These are phyloP conservation scores for Drosophila vallismaia DNA, from an alignment of 2,888 invertebrate genomes.

Conservation along the genomic window DNA sequence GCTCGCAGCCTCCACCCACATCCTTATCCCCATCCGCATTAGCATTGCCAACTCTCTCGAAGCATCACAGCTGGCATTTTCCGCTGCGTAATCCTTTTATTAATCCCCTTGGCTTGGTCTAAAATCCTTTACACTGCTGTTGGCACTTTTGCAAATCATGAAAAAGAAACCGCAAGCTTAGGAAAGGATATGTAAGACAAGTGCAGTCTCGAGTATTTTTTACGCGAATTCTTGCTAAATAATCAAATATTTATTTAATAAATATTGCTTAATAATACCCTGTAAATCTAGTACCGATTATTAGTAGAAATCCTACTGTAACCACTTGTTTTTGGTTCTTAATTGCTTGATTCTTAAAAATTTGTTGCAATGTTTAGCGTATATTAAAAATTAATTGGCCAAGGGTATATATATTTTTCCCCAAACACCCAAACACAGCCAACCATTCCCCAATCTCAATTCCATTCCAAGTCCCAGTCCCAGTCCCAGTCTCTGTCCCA, in stretches of 20 bases:
- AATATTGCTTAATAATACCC: background rate
- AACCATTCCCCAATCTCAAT: constrained; percentile 14
- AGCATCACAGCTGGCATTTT: constrained; percentile 79
- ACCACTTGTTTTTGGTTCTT: constrained; percentile 12
- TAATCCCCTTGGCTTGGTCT: constrained; percentile 78
- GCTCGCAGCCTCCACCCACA: constrained; percentile 35
- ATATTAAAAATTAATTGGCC: constrained; percentile 74
- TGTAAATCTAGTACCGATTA: constrained; percentile 9
- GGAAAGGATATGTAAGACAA: constrained; percentile 20
- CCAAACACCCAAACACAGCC: background rate
- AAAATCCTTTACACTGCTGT: constrained; percentile 77
- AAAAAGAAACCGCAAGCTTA: constrained; percentile 45
- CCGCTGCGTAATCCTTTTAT: constrained; percentile 81
- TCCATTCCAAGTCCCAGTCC: background rate
- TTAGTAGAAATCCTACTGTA: constrained; percentile 48
- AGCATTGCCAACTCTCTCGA: constrained; percentile 61
- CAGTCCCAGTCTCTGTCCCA: background rate
- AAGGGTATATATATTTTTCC: constrained; percentile 21
- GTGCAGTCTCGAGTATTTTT: constrained; percentile 6
- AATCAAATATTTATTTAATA: background rate
- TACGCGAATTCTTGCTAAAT: background rate
- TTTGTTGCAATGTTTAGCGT: constrained; percentile 66
- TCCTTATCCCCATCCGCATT: constrained; percentile 54
- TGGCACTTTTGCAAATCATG: constrained; percentile 76
- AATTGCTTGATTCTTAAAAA: constrained; percentile 51